phyloP scores from a whole-genome alignment of 2,797 vertebrate genomes.

The Luscinia luscinia region DNA sequence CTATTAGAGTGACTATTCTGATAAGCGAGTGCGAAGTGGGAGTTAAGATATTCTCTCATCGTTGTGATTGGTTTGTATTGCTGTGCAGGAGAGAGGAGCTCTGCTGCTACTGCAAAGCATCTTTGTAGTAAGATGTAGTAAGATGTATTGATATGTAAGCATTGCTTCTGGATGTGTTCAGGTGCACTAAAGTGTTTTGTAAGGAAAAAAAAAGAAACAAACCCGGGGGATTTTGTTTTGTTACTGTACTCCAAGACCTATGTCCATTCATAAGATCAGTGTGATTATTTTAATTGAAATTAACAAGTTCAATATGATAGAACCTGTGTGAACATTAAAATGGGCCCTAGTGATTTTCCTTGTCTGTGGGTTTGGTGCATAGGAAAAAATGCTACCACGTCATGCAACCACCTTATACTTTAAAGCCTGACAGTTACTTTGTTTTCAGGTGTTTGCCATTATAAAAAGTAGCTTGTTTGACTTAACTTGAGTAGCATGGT shows the following conservation, averaged over 20 bases:
- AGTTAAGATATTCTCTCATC: constrained; percentile 17
- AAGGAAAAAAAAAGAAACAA: background rate
- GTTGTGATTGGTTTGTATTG: background rate
- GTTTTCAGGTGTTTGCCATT: background rate
- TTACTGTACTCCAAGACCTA: background rate
- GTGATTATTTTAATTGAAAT: background rate
- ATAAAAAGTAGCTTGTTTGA: background rate
- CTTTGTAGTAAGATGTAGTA: background rate
- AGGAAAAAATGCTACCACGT: background rate
- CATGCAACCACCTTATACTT: background rate
- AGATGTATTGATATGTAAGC: background rate
- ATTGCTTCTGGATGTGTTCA: background rate
- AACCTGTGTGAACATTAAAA: background rate
- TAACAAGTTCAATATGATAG: background rate
- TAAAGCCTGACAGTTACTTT: background rate
- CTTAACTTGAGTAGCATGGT: background rate
- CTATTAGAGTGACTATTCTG: background rate
- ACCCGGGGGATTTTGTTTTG: fast-evolving
- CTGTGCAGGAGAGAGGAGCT: background rate
- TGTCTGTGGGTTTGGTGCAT: background rate
- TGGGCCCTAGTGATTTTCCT: background rate
- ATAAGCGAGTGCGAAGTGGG: constrained; percentile 11
- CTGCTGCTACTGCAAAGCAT: background rate
- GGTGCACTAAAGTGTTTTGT: background rate
- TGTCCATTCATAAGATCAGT: fast-evolving